Evolutionary conservation across 2,888 invertebrate genomes (phyloP), one percentile per base, ranked within the genome.

Genomic region (Watsonalla cultraria): DNA sequence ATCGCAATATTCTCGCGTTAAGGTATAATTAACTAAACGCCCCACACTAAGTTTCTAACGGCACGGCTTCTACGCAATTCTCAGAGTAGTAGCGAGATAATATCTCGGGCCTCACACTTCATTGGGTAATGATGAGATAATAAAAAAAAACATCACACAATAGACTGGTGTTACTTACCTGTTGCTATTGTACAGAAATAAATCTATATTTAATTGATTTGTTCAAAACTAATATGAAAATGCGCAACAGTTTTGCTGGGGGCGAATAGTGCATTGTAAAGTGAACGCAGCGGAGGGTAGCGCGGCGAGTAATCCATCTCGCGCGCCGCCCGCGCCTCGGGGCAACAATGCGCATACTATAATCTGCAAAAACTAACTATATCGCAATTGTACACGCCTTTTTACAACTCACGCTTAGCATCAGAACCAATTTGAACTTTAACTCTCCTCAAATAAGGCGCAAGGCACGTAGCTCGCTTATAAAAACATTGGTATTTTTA

Each of bases 311-410:
- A 88, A 89, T 87, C 86, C 86, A 80, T 76, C 78, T 86, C 87
- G 82, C 84, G 84, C 85, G 85, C 81, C 79, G 74, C 72, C 24
- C 54, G 69, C 76, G 67, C 74, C 71, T 56, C 56, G 58, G 64
- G 72, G 65, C 54, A 53, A 79, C 79, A 84, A 80, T 78, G 63
- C 75, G 56, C 58, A 61, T 76, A 64, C 69, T 74, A 74, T 86
- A 86, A 87, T 84, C 87, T 74, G 83, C 87, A 88, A 88, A 89
- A 88, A 88, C 81, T 75, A 74, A 80, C 80, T 82, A 76, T 78
- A 73, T 66, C 52, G 46, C 51, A 54, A 62, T 57, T 51, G 54
- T 52, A 39, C 45, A 48, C 52, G 46, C 51, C 39, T 56, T 62
- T 59, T 42, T 62, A 65, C 66, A 62, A 60, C 45, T 60, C 52